Percentiles rank a stretch among this genome's conserved stretches.
phyloP scores from a whole-genome alignment of 1,140 invertebrate species.

The Macrosteles quadrilineatus region DNA sequence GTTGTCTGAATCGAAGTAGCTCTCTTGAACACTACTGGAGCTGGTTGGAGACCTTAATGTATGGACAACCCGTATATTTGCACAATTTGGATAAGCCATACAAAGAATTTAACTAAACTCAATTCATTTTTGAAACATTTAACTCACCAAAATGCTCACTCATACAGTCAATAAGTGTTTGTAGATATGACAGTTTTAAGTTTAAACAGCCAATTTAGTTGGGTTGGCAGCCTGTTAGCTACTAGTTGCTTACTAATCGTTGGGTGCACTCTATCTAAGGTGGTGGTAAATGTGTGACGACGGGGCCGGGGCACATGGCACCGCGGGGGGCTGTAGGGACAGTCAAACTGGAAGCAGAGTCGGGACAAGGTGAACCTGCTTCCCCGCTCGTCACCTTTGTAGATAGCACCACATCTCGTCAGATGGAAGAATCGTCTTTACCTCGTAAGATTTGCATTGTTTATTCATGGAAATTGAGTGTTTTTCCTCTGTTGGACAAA shows the following conservation, averaged over 20 bases:
- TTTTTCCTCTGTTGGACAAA: background rate
- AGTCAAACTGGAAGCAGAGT: constrained; percentile 40
- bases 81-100: no score
- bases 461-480: background rate
- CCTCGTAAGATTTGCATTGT: constrained; percentile 35
- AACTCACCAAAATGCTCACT: no score
- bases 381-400: constrained; percentile 40
- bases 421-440: constrained; percentile 37
- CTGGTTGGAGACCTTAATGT: no score
- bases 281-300: constrained; percentile 34
- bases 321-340: constrained; percentile 28
- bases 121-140: no score
- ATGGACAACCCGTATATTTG: no score
- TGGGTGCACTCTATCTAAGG: constrained; percentile 31
- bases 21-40: no score
- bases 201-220: no score
- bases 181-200: no score
- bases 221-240: background rate
- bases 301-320: constrained; percentile 29
- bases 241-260: constrained; percentile 25
- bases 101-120: no score
- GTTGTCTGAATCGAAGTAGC: no score
- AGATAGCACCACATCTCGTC: constrained; percentile 43
- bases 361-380: constrained; percentile 24
- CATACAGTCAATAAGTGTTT: no score